These are phyloP conservation scores for Gymnoscopelus braueri DNA, from an alignment of 2,797 vertebrate genomes.

Conservation along the genomic window DNA sequence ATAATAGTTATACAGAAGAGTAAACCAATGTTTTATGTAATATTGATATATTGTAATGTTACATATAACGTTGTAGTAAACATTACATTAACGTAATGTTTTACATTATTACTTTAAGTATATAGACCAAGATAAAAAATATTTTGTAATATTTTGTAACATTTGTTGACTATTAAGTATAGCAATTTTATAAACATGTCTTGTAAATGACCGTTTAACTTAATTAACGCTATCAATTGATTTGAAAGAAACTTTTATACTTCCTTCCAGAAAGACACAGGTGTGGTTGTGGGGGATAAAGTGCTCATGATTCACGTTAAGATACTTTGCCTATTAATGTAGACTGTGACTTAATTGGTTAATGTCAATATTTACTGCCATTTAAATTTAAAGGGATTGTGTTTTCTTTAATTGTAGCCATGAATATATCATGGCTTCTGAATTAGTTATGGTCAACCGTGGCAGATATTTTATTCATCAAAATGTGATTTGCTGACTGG, in stretches of 20 bases:
- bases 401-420: constrained; percentile 86
- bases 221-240: not conserved
- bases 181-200: constrained; percentile 5
- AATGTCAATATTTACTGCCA: constrained; percentile 86
- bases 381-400: constrained; percentile 83
- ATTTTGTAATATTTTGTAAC: not conserved
- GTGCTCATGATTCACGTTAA: constrained; percentile 51
- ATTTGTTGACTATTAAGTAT: not conserved
- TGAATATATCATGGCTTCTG: constrained; percentile 82
- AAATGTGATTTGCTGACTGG: constrained; percentile 83
- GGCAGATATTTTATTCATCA: constrained; percentile 83
- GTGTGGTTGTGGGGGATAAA: not conserved
- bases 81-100: too few species aligned
- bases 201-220: not conserved
- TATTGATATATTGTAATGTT: too few species aligned
- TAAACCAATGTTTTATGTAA: too few species aligned
- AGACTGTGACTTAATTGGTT: constrained; percentile 80
- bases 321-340: constrained; percentile 58
- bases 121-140: too few species aligned
- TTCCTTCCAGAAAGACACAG: constrained; percentile 10
- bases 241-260: constrained; percentile 15
- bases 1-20: too few species aligned
- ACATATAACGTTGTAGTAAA: too few species aligned
- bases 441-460: constrained; percentile 87
- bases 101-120: too few species aligned